A percentile compares a stretch with the other conserved stretches of the same genome.
Conservation (phyloP, 2,888 invertebrate species). For the Drosophila neotestacea region DNA sequence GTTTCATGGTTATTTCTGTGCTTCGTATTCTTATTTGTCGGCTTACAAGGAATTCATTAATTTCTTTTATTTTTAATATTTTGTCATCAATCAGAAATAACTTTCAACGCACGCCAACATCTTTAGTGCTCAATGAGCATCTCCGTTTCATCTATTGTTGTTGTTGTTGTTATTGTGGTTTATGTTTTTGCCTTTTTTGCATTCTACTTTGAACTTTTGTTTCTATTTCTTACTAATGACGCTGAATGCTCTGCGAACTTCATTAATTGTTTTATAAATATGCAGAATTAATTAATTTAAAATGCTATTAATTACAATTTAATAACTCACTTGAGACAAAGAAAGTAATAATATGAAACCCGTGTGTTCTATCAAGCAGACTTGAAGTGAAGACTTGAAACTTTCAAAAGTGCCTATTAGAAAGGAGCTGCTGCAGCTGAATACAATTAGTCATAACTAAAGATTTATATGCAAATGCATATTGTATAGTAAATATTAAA, state of each 20-base stretch:
- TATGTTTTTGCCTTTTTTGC: slow-evolving; percentile 21
- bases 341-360: slow-evolving; percentile 54
- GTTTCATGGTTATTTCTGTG: slow-evolving; percentile 49
- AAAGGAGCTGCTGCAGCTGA: slow-evolving; percentile 35
- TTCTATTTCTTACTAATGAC: slow-evolving; percentile 58
- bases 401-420: slow-evolving; percentile 40
- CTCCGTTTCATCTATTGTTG: slow-evolving; percentile 31
- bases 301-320: slow-evolving; percentile 75
- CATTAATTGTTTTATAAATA: slow-evolving; percentile 80
- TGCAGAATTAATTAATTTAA: slow-evolving; percentile 80
- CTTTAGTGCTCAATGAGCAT: slow-evolving; percentile 64
- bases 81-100: slow-evolving; percentile 81
- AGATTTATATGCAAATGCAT: slow-evolving; percentile 19
- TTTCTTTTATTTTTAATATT: slow-evolving; percentile 63
- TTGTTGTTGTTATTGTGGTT: slow-evolving; percentile 10
- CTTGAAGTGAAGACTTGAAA: slow-evolving; percentile 15
- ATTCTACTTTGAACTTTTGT: slow-evolving; percentile 29
- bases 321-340: slow-evolving; percentile 73
- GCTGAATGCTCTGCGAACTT: slow-evolving; percentile 63
- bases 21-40: slow-evolving; percentile 29
- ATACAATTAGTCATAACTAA: slow-evolving; percentile 16
- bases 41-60: slow-evolving; percentile 79
- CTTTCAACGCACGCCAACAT: slow-evolving; percentile 72
- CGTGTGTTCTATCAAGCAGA: slow-evolving; percentile 14
- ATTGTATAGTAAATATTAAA: slow-evolving; percentile 6